These are phyloP conservation scores for Lepus timidus DNA, from an alignment of 2,113 vertebrate species.

Conservation along the genomic window DNA sequence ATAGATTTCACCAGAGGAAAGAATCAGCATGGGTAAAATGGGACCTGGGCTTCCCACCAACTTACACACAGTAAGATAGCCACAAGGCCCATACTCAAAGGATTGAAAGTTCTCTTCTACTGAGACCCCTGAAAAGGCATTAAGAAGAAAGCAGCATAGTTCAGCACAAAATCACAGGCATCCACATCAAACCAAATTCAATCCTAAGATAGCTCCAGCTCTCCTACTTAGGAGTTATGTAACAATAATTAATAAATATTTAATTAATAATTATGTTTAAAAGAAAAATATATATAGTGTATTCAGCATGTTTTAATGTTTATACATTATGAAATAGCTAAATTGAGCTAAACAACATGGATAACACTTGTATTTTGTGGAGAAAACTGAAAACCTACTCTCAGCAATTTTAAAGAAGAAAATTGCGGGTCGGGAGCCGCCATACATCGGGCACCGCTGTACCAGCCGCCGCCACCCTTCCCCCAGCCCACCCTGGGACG, in stretches of 20 bases:
- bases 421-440: too few species aligned
- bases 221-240: background rate
- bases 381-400: background rate
- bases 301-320: background rate
- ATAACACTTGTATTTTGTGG: background rate
- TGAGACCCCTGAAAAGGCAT: background rate
- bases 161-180: background rate
- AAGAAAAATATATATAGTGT: background rate
- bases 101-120: background rate
- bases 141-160: background rate
- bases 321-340: background rate
- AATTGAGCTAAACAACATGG: background rate
- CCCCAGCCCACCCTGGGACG: too few species aligned
- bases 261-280: background rate
- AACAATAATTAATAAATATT: background rate
- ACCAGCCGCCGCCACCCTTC: too few species aligned
- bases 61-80: background rate
- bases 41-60: background rate
- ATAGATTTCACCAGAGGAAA: background rate
- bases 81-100: background rate
- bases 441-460: too few species aligned
- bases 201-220: background rate
- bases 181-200: conserved; percentile 7
- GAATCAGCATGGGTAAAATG: background rate
- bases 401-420: background rate